Evolutionary conservation across 2,797 vertebrate genomes (phyloP), one percentile per base, ranked within the genome.

Genomic region (Poecile montanus): DNA sequence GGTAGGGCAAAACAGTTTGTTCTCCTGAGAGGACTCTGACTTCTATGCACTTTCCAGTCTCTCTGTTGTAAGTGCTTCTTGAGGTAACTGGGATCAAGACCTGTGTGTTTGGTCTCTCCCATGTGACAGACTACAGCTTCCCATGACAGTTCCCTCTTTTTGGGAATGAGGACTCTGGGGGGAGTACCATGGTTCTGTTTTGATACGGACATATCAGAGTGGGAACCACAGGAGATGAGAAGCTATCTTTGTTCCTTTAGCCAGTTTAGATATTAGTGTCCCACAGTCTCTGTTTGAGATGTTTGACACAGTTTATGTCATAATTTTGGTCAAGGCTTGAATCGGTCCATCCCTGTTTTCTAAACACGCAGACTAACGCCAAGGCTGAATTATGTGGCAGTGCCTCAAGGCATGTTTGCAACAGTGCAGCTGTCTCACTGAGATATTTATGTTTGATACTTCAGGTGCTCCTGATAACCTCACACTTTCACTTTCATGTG

Each of bases 21-120:
- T 86, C 14, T 88, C 9, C 4, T 20, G 47, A 81, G 70, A 67
- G 42, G 17, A 18, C 23, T 75, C 27, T 89, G 63, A 25, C 27
- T 32, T 54, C 32, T 17, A 7, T 0, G 3, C 9, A 9, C 21
- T 60, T 85, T 42, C 9, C 38, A 50, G 29, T 48, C 51, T 88
- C 18, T 62, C 9, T 62, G 51, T 44, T 62, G 7, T 22, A 45
- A 78, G 10, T 54, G 29, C 27, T 87, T 89, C 50, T 14, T 40
- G 42, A 47, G 11, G n/a, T 51, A 47, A 22, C 8, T 47, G 42
- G 34, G 21, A 48, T 18, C 25, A 65, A 72, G 38, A 9, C 17
- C 34, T 61, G 12, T 0, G 0, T 22, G 62, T 17, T 34, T 66
- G 17, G 16, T 65, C 11, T 71, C 73, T 67, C 0, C 0, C 16